Evolutionary conservation across 2,113 vertebrate species (phyloP).

Genomic region (Lathamus discolor): DNA sequence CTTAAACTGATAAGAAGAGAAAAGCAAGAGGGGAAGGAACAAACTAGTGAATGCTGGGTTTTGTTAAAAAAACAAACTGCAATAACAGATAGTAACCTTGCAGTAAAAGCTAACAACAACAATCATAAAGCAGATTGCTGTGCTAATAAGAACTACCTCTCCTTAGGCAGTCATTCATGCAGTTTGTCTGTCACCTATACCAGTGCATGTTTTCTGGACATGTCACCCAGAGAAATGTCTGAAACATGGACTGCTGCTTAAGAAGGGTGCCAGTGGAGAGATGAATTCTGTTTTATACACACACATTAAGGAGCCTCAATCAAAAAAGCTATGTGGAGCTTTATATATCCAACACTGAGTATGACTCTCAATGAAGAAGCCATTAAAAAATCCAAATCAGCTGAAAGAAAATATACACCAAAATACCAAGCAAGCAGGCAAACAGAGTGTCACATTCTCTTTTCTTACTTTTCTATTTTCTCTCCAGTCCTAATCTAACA

Average conservation of each 20-base stretch:
- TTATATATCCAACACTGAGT: not conserved
- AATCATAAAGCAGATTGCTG: not conserved
- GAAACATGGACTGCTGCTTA: not conserved
- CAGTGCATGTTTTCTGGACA: not conserved
- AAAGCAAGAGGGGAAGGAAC: not conserved
- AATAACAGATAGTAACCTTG: not conserved
- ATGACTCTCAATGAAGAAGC: not conserved
- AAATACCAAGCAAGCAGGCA: not conserved
- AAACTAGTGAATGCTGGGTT: not conserved
- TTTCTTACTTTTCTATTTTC: not conserved
- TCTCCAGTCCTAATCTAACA: not conserved
- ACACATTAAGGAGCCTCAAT: not conserved
- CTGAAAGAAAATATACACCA: not conserved
- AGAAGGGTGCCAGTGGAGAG: not conserved
- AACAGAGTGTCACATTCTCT: not conserved
- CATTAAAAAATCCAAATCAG: not conserved
- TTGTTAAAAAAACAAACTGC: not conserved
- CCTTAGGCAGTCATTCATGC: not conserved
- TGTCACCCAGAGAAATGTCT: not conserved
- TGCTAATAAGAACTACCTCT: not conserved
- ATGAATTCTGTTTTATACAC: not conserved
- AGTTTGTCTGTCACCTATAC: not conserved
- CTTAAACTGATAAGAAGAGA: not conserved
- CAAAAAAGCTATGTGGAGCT: not conserved
- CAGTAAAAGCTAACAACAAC: not conserved